Evolutionary conservation across 2,888 invertebrate species (phyloP), one percentile per base, ranked within the genome.

Genomic region (Ophion obscuratus): DNA sequence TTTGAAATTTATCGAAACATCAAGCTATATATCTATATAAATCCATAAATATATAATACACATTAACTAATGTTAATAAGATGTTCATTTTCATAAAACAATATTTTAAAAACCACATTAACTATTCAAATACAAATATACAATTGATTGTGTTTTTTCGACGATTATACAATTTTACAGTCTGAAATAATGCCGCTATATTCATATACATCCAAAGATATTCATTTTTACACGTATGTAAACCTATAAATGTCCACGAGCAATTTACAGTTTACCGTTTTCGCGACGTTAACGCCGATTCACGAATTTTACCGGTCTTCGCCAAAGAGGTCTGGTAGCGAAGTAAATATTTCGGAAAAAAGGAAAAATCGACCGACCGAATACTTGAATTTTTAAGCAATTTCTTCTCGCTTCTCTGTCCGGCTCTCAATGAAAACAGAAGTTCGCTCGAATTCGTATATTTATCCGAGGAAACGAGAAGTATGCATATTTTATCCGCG

Each of bases 291-390:
- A 59, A 57, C 27, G 59, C 40, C n/a, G 36, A 9, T 24, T 27
- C 17, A 53, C n/a, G 62, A 70, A 75, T 64, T 85, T 80, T 44
- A 71, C 66, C 79, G 75, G 64, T 31, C 67, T 59, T 73, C 47
- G 31, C 40, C 47, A 40, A 59, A 61, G 62, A 79, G 64, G 53
- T 31, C 73, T 11, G 74, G 57, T 80, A 77, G 53, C 6, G 61
- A 86, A 81, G 80, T 85, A 85, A 68, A 71, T 82, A 11, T 85
- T 79, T 71, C 36, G 36, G 67, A 40, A 36, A 83, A 36, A 67
- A 24, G 11, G n/a, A 20, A 61, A 61, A 3, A 61, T 20, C 61
- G 61, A 9, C 61, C 2, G 24, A 67, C 61, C 17, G 31, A 53
- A 27, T 83, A 14, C 20, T 47, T 10, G 27, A 59, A 44, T 59